phyloP scores from a whole-genome alignment of 2,888 invertebrate genomes.

The Diaperis boleti region DNA sequence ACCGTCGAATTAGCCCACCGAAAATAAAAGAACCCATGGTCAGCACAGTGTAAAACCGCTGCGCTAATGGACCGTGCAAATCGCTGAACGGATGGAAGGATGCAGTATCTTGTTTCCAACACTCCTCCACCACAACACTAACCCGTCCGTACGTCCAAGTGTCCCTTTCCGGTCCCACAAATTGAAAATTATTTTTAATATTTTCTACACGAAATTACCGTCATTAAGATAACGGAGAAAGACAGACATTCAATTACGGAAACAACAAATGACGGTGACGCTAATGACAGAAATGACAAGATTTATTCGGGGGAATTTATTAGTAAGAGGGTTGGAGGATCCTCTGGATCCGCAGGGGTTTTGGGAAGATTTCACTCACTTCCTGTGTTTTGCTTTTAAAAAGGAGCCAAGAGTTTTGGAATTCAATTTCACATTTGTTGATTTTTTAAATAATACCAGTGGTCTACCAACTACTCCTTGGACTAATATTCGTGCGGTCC shows the following conservation, averaged over 20 bases:
- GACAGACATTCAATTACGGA: conserved; percentile 36
- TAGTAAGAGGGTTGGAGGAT: not conserved
- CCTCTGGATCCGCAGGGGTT: not conserved
- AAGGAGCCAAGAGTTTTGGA: too few relatives aligned
- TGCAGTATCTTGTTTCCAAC: conserved; percentile 35
- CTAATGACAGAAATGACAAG: conserved; percentile 36
- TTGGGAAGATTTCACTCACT: not conserved
- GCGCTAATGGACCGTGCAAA: conserved; percentile 42
- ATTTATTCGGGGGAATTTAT: conserved; percentile 34
- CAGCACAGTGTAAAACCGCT: conserved; percentile 42
- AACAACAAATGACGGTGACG: conserved; percentile 29
- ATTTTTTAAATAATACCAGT: too few relatives aligned
- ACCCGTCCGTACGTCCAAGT: conserved; percentile 14
- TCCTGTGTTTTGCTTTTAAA: not conserved
- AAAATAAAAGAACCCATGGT: conserved; percentile 36
- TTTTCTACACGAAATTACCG: conserved; percentile 21
- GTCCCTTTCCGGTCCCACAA: conserved; percentile 14
- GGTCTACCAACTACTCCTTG: too few relatives aligned
- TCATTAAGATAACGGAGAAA: conserved; percentile 39
- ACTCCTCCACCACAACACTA: too few relatives aligned
- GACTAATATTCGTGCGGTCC: too few relatives aligned
- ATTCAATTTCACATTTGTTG: too few relatives aligned
- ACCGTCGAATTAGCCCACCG: conserved; percentile 21
- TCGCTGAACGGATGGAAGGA: conserved; percentile 30
- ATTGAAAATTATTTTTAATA: conserved; percentile 25